Conservation (phyloP, 1,140 invertebrate genomes). For the Aricia agestis region DNA sequence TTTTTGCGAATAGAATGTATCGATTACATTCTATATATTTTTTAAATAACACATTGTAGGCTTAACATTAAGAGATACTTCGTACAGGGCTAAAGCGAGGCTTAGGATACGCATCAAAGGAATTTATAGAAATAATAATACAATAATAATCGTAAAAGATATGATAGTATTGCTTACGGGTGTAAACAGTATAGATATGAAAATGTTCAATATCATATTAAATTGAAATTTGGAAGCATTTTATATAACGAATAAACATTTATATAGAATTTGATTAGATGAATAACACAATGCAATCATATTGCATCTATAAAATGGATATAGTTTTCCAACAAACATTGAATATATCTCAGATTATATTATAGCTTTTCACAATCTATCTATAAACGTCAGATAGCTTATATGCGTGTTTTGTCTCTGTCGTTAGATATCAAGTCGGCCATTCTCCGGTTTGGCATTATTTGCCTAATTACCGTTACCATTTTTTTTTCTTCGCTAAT, state of each 20-base stretch:
- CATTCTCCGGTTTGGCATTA: too few relatives aligned
- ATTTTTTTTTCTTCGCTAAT: too few relatives aligned
- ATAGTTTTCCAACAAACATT: background rate
- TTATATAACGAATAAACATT: background rate
- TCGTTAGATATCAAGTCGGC: too few relatives aligned
- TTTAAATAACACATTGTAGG: background rate
- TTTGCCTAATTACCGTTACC: too few relatives aligned
- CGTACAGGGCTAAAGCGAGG: background rate
- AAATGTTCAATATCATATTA: background rate
- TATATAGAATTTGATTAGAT: background rate
- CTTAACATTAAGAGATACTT: background rate
- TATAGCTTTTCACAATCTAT: background rate
- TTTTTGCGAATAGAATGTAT: too few relatives aligned
- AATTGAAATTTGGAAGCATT: background rate
- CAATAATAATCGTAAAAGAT: conserved; percentile 1
- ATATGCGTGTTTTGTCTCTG: too few relatives aligned
- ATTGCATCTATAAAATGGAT: background rate
- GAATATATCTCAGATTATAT: background rate
- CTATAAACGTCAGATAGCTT: too few relatives aligned
- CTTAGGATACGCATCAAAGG: background rate
- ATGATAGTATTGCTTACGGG: background rate
- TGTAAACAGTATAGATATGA: conserved; percentile 2
- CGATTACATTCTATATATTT: too few relatives aligned
- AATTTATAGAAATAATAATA: background rate
- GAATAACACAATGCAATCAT: background rate